Conservation (phyloP, 2,113 vertebrate species). For the Myrmecophaga tridactyla region DNA sequence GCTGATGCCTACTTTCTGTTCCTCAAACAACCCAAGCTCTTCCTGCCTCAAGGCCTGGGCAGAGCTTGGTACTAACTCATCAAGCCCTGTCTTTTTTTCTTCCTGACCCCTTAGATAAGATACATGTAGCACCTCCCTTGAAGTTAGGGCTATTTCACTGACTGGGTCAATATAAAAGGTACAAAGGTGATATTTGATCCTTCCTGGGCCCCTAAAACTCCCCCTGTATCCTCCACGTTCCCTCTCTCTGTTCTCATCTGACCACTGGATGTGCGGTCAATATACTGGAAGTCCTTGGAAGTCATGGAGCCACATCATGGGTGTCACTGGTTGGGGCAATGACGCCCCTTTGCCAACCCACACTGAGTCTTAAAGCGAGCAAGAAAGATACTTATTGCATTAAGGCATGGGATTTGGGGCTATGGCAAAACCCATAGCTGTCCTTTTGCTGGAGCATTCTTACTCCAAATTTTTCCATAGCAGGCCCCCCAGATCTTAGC, state of each 20-base stretch:
- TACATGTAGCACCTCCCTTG: neutral
- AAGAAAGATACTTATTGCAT: neutral
- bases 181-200: rapidly evolving
- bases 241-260: too few species aligned
- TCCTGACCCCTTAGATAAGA: too few species aligned
- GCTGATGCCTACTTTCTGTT: neutral
- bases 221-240: rapidly evolving
- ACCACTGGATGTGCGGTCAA: rapidly evolving
- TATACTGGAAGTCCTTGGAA: rapidly evolving
- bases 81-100: neutral
- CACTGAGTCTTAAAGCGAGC: neutral
- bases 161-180: neutral
- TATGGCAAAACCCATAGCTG: neutral
- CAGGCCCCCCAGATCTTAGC: rapidly evolving
- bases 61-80: neutral
- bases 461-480: neutral
- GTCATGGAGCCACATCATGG: too few species aligned
- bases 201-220: neutral
- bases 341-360: neutral
- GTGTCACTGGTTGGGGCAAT: neutral
- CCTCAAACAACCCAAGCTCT: neutral
- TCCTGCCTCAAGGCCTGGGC: neutral
- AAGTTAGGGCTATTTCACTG: neutral
- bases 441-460: neutral
- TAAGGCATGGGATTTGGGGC: neutral